Evolutionary conservation across 2,797 vertebrate species (phyloP).

Genomic region (Lindbergichthys nudifrons): DNA sequence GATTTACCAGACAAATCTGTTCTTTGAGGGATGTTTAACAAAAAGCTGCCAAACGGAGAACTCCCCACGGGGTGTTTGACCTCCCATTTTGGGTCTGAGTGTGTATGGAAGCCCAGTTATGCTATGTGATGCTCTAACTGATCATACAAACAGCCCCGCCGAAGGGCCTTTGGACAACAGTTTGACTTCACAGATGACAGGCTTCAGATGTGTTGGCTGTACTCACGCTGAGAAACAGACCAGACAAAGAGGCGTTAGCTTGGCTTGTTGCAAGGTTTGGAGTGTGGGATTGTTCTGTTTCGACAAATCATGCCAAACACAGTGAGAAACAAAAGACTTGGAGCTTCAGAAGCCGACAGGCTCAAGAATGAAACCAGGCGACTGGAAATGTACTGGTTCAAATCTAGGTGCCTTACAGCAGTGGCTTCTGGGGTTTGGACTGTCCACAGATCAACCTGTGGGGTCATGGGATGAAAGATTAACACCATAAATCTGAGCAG

Average conservation of each 20-base stretch:
- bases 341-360: slow-evolving; percentile 1
- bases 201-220: slow-evolving; percentile 56
- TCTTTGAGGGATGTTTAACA: slow-evolving; percentile 52
- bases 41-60: slow-evolving; percentile 58
- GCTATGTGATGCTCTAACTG: slow-evolving; percentile 31
- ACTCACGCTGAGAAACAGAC: slow-evolving; percentile 41
- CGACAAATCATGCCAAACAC: slow-evolving; percentile 17
- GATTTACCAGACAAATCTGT: slow-evolving; percentile 45
- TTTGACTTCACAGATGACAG: slow-evolving; percentile 46
- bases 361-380: slow-evolving; percentile 14
- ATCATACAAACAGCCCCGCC: slow-evolving; percentile 20
- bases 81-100: slow-evolving; percentile 41
- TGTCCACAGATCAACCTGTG: neutral
- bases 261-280: neutral
- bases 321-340: slow-evolving; percentile 5
- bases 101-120: slow-evolving; percentile 34
- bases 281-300: slow-evolving; percentile 30
- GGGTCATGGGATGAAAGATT: slow-evolving; percentile 2
- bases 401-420: slow-evolving; percentile 6
- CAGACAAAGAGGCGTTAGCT: slow-evolving; percentile 52
- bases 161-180: slow-evolving; percentile 43
- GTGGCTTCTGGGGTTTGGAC: slow-evolving; percentile 1
- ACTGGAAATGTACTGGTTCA: slow-evolving; percentile 21
- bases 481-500: neutral
- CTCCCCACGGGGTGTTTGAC: slow-evolving; percentile 48